These are phyloP conservation scores for Drosophila mimica DNA, from an alignment of 2,888 invertebrate species.

Conservation along the genomic window DNA sequence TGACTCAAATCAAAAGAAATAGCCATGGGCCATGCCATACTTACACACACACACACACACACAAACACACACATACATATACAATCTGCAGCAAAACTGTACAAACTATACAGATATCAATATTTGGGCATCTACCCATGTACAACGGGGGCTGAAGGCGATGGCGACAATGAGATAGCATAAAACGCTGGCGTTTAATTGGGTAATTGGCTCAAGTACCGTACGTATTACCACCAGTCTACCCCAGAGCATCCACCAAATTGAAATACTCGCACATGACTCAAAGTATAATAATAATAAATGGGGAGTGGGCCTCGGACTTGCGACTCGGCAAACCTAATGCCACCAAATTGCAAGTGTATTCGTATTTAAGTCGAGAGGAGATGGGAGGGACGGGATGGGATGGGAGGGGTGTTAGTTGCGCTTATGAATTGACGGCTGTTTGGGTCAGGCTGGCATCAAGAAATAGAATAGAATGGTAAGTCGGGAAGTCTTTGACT, in stretches of 20 bases:
- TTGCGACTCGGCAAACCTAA: constrained; percentile 32
- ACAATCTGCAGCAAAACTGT: constrained; percentile 3
- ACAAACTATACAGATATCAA: constrained; percentile 66
- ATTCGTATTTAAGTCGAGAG: constrained; percentile 9
- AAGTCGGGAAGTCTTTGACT: constrained; percentile 61
- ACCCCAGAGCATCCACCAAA: constrained; percentile 56
- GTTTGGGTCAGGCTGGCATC: constrained; percentile 56
- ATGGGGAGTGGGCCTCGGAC: constrained; percentile 29
- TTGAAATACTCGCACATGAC: constrained; percentile 74
- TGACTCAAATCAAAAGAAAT: constrained; percentile 75
- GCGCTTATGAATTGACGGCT: constrained; percentile 60
- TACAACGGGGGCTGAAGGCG: constrained; percentile 37
- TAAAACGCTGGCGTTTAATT: constrained; percentile 78
- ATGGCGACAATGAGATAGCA: constrained; percentile 75
- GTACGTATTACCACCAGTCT: constrained; percentile 64
- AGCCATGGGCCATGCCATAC: constrained; percentile 56
- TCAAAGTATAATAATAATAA: constrained; percentile 27
- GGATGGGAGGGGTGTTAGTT: constrained; percentile 17
- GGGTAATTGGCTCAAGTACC: constrained; percentile 82
- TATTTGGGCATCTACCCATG: constrained; percentile 71
- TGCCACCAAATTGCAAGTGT: constrained; percentile 74
- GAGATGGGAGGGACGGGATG: not conserved
- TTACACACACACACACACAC: constrained; percentile 9
- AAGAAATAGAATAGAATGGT: constrained; percentile 54
- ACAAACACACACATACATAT: not conserved